Percentiles rank a stretch among this genome's conserved stretches.
Conservation (phyloP, 1,140 invertebrate genomes). For the Drepana arcuata region DNA sequence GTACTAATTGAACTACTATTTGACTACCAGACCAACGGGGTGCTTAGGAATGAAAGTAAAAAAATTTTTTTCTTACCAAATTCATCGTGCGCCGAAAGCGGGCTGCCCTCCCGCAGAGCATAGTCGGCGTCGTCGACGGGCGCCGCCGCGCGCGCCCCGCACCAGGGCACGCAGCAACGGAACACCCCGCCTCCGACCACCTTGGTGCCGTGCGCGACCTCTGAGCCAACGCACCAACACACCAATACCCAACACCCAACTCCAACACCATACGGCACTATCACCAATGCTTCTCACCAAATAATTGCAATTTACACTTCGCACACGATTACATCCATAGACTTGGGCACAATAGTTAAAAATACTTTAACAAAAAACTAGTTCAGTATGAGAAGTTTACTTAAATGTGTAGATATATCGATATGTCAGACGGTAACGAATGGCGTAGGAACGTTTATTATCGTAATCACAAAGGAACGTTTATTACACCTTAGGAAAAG, state of each 20-base stretch:
- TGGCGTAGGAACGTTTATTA: constrained; percentile 12
- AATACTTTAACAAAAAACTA: constrained; percentile 27
- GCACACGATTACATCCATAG: constrained; percentile 28
- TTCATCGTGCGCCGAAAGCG: constrained; percentile 37
- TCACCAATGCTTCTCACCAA: constrained; percentile 13
- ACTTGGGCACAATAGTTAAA: constrained; percentile 17
- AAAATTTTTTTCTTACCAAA: constrained; percentile 51
- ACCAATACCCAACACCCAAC: constrained; percentile 5
- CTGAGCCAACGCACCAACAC: constrained; percentile 29
- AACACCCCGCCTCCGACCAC: constrained; percentile 75
- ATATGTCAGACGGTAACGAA: constrained; percentile 56
- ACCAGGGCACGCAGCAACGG: constrained; percentile 78
- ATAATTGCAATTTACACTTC: constrained; percentile 14
- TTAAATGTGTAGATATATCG: constrained; percentile 33
- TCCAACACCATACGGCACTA: constrained; percentile 12
- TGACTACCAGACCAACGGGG: too few relatives aligned
- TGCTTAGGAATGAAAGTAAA: too few relatives aligned
- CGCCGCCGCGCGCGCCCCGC: constrained; percentile 76
- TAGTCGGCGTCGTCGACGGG: constrained; percentile 58
- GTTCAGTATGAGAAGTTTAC: constrained; percentile 44
- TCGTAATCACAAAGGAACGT: constrained; percentile 2
- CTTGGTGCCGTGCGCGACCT: constrained; percentile 54
- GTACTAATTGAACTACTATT: too few relatives aligned
- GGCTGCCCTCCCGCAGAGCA: constrained; percentile 55
- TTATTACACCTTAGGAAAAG: constrained; percentile 1